These are phyloP conservation scores for Bufotes viridis DNA, from an alignment of 2,797 vertebrate species.

Conservation along the genomic window DNA sequence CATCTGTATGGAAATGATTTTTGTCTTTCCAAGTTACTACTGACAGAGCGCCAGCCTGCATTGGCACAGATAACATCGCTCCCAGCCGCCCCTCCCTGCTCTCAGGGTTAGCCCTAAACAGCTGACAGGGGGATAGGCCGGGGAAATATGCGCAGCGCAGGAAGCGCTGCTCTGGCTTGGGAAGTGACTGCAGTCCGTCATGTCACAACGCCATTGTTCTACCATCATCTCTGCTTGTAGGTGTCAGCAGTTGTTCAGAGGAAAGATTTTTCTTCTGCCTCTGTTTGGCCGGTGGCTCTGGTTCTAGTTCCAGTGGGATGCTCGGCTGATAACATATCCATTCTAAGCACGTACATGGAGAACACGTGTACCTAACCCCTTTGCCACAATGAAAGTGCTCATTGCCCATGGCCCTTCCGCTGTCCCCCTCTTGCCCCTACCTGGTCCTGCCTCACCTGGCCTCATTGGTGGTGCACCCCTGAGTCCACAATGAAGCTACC, in stretches of 20 bases:
- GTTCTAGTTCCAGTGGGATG: not conserved
- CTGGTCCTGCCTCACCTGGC: too few species aligned
- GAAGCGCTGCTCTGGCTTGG: slow-evolving; percentile 16
- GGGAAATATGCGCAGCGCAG: slow-evolving; percentile 41
- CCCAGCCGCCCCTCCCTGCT: slow-evolving; percentile 27
- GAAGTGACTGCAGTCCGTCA: slow-evolving; percentile 53
- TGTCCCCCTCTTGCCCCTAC: too few species aligned
- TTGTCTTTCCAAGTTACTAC: not conserved
- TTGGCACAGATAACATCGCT: slow-evolving; percentile 40
- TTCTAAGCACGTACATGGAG: slow-evolving; percentile 6
- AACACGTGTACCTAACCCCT: not conserved
- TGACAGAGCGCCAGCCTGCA: slow-evolving; percentile 4
- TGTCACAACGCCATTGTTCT: slow-evolving; percentile 55
- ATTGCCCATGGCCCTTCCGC: too few species aligned
- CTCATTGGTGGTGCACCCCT: too few species aligned
- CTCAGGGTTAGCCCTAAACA: slow-evolving; percentile 21
- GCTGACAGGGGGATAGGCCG: slow-evolving; percentile 8
- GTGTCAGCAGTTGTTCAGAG: slow-evolving; percentile 55
- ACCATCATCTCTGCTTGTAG: slow-evolving; percentile 30
- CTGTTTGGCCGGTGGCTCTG: not conserved
- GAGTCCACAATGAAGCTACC: too few species aligned
- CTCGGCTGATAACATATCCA: not conserved
- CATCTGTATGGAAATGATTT: slow-evolving; percentile 27
- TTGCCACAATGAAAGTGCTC: too few species aligned
- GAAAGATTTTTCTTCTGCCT: slow-evolving; percentile 16